These are phyloP conservation scores for Pemphigus obesinymphae DNA, from an alignment of 1,140 invertebrate species.

Conservation along the genomic window DNA sequence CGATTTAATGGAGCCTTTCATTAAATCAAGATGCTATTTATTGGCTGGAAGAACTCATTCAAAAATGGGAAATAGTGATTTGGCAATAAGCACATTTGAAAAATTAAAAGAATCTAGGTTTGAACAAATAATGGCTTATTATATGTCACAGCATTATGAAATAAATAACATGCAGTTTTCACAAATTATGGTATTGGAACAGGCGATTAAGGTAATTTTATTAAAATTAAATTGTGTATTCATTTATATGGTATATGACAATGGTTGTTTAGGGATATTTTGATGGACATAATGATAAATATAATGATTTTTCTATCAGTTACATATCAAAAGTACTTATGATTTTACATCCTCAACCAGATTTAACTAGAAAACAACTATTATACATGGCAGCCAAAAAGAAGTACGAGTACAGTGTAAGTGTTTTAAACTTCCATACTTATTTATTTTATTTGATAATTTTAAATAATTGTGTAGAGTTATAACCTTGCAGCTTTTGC, in stretches of 20 bases:
- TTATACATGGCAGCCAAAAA: slow-evolving; percentile 9
- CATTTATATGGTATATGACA: not conserved
- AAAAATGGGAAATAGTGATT: not conserved
- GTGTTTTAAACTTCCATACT: not conserved
- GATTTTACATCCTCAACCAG: slow-evolving; percentile 6
- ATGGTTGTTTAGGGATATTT: not conserved
- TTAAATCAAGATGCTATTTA: slow-evolving; percentile 25
- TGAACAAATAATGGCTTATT: slow-evolving; percentile 14
- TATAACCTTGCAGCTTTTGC: not conserved
- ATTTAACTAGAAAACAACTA: slow-evolving; percentile 13
- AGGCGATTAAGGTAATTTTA: not conserved
- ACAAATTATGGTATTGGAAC: slow-evolving; percentile 16
- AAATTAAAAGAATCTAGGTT: slow-evolving; percentile 4
- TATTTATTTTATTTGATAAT: not conserved
- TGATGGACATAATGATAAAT: not conserved
- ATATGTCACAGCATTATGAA: slow-evolving; percentile 29
- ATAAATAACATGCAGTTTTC: not conserved
- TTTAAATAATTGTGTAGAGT: not conserved
- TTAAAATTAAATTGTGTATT: not conserved
- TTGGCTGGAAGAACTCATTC: slow-evolving; percentile 5
- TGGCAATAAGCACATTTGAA: slow-evolving; percentile 1
- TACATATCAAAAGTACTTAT: not conserved
- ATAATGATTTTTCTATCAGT: not conserved
- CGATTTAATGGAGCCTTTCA: not conserved
- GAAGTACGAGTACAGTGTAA: not conserved